Conservation (phyloP, 2,797 vertebrate genomes). For the Miichthys miiuy region DNA sequence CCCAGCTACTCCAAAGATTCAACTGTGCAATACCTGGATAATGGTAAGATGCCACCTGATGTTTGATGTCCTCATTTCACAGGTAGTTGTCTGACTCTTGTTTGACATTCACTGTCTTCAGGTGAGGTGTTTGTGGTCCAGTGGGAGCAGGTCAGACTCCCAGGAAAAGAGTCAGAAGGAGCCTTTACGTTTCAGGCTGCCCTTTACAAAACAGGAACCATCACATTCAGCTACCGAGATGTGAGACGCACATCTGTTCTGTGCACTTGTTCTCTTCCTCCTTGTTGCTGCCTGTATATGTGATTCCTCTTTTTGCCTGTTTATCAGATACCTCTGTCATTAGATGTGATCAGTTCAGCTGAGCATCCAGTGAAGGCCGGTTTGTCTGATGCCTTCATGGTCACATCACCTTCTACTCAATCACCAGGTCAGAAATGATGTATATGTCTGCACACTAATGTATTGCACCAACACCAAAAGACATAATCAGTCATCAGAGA, state of each 20-base stretch:
- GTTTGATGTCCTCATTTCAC: background rate
- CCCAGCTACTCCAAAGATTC: slow-evolving; percentile 93
- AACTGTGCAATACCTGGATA: slow-evolving; percentile 93
- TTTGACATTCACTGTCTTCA: slow-evolving; percentile 59
- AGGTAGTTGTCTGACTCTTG: slow-evolving; percentile 14
- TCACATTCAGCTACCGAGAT: slow-evolving; percentile 93
- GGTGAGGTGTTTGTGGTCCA: slow-evolving; percentile 94
- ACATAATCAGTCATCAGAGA: background rate
- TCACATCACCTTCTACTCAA: slow-evolving; percentile 82
- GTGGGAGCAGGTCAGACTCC: slow-evolving; percentile 93
- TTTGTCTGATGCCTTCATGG: slow-evolving; percentile 95
- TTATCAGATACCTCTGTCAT: slow-evolving; percentile 89
- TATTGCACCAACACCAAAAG: background rate
- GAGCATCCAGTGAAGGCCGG: slow-evolving; percentile 94
- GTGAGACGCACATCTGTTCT: slow-evolving; percentile 78
- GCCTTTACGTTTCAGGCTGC: slow-evolving; percentile 94
- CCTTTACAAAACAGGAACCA: slow-evolving; percentile 88
- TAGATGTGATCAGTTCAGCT: slow-evolving; percentile 87
- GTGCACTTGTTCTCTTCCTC: background rate
- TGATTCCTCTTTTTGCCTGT: slow-evolving; percentile 1
- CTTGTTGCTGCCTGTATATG: background rate
- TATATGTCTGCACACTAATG: background rate
- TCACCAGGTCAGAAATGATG: slow-evolving; percentile 85
- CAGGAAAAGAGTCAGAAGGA: slow-evolving; percentile 89
- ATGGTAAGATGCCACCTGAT: slow-evolving; percentile 82